Evolutionary conservation across 2,797 vertebrate species (phyloP).

Genomic region (Chloroceryle inda): DNA sequence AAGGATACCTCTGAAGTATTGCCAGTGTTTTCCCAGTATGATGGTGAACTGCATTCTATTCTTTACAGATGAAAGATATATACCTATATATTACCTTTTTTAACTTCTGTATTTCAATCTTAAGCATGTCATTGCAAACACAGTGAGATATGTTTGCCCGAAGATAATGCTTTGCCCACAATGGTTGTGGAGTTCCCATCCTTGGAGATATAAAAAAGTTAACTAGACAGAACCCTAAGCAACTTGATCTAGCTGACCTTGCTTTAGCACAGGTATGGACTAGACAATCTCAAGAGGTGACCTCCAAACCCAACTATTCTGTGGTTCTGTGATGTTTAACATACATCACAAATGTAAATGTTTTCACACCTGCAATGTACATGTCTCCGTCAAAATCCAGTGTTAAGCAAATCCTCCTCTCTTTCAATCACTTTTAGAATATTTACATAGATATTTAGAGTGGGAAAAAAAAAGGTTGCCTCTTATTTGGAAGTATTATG

Average conservation of each 20-base stretch:
- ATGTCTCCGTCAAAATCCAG: not conserved
- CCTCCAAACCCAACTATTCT: not conserved
- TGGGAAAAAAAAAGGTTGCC: not conserved
- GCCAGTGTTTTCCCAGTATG: not conserved
- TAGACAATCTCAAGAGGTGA: not conserved
- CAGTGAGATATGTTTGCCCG: not conserved
- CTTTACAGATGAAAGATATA: not conserved
- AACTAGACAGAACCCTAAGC: not conserved
- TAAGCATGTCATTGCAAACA: not conserved
- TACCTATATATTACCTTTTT: not conserved
- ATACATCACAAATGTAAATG: not conserved
- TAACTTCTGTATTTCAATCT: not conserved
- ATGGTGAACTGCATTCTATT: not conserved
- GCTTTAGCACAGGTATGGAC: not conserved
- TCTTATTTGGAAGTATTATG: not conserved
- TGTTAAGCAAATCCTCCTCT: not conserved
- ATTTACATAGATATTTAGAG: not conserved
- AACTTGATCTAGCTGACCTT: not conserved
- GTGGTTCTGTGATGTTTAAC: not conserved
- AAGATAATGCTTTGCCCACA: not conserved
- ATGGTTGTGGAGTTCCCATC: not conserved
- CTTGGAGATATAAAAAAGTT: not conserved
- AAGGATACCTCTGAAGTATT: not conserved
- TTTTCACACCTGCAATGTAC: not conserved
- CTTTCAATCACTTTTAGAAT: not conserved